Evolutionary conservation across 2,797 vertebrate species (phyloP), one percentile per base, ranked within the genome.

Genomic region (Rhinatrema bivittatum): DNA sequence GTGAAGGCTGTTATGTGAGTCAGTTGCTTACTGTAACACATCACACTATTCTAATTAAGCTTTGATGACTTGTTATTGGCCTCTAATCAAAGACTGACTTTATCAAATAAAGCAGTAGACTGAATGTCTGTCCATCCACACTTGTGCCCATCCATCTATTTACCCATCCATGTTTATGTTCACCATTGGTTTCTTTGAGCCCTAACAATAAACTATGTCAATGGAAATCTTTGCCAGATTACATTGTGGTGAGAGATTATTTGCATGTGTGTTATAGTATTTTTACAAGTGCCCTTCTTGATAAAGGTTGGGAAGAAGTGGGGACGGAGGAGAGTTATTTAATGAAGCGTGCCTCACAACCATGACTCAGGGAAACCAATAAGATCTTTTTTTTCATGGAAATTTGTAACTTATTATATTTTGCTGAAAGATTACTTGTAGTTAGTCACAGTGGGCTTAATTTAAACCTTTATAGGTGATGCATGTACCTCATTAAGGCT

Each of bases 161-260:
- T n/a, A 27, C 5, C 15, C 18, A 37, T 39, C 37, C 19, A 36
- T 32, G 11, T n/a, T 20, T 54, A 42, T 37, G 42, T n/a, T n/a
- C n/a, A n/a, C n/a, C n/a, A n/a, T 34, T 44, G 20, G n/a, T 23
- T 36, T 20, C 1, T 16, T 62, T 47, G 50, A 47, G 51, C 53
- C 9, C 13, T 39, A 40, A 11, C 21, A 17, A 7, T 57, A 50
- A 46, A 14, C 16, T 49, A 60, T 43, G 30, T 49, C 74, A 59
- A 50, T 10, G 30, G 33, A 22, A 0, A 7, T 15, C 42, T 61
- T 15, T 14, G 56, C 63, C 47, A 41, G 9, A 14, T 51, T 39
- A 34, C 7, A 47, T 32, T 16, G 20, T 13, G 16, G 19, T 42
- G 38, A 37, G 41, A 34, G 16, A 15, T 46, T 51, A 46, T 35